phyloP scores from a whole-genome alignment of 2,888 invertebrate genomes.

The Cerastis leucographa region DNA sequence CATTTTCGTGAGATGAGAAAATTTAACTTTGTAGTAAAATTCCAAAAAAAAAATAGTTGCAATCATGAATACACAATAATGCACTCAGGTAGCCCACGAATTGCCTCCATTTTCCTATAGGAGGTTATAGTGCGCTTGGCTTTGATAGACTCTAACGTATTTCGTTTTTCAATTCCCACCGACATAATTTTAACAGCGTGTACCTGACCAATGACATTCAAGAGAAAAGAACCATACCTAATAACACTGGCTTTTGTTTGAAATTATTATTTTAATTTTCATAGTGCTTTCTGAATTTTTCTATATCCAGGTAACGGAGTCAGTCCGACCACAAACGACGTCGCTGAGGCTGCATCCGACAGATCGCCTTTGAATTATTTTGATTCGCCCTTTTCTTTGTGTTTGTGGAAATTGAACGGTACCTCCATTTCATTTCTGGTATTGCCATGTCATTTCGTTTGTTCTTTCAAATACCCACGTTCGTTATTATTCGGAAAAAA shows the following conservation, averaged over 20 bases:
- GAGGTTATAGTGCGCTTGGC: background rate
- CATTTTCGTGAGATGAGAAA: conserved; percentile 4
- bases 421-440: conserved; percentile 65
- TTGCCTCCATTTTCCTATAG: too few relatives aligned
- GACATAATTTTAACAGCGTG: background rate
- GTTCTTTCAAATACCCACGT: conserved; percentile 48
- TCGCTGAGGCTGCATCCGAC: conserved; percentile 68
- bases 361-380: conserved; percentile 70
- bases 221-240: background rate
- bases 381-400: conserved; percentile 68
- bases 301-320: conserved; percentile 48
- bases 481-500: conserved; percentile 4
- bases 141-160: background rate
- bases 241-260: background rate
- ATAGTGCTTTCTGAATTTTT: conserved; percentile 1
- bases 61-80: too few relatives aligned
- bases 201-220: background rate
- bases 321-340: conserved; percentile 62
- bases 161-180: background rate
- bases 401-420: conserved; percentile 65
- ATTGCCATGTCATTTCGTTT: conserved; percentile 65
- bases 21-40: too few relatives aligned
- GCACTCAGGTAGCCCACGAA: background rate
- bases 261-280: background rate
- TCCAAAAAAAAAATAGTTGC: background rate